These are phyloP conservation scores for Neolamprologus variostigma DNA, from an alignment of 2,113 vertebrate species.

Conservation along the genomic window DNA sequence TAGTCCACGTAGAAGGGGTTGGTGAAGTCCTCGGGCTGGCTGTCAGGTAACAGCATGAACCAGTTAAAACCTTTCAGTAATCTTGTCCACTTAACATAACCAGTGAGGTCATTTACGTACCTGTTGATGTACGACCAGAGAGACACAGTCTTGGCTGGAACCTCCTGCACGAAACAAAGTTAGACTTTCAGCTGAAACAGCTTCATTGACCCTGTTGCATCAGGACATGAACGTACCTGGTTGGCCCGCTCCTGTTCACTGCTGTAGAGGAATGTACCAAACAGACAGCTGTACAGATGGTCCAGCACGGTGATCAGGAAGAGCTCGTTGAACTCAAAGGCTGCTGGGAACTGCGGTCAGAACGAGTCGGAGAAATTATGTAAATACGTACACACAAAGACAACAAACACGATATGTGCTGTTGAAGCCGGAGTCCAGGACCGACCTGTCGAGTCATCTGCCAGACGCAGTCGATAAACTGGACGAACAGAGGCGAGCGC, in stretches of 20 bases:
- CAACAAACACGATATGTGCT: not conserved
- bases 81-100: accelerated
- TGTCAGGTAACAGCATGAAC: not conserved
- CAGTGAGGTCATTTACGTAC: not conserved
- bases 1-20: slow-evolving; percentile 95
- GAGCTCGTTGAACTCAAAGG: slow-evolving; percentile 94
- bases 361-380: not conserved
- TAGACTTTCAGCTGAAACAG: not conserved
- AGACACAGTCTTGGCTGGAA: slow-evolving; percentile 80
- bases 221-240: slow-evolving; percentile 66
- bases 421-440: accelerated
- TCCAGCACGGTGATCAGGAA: slow-evolving; percentile 93
- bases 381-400: not conserved
- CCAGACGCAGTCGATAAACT: slow-evolving; percentile 98
- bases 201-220: not conserved
- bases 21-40: slow-evolving; percentile 88
- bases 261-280: slow-evolving; percentile 93
- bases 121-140: slow-evolving; percentile 95
- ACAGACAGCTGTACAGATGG: slow-evolving; percentile 95
- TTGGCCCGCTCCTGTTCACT: slow-evolving; percentile 83
- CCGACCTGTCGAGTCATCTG: slow-evolving; percentile 95
- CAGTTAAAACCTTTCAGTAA: not conserved
- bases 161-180: slow-evolving; percentile 67
- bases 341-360: slow-evolving; percentile 83
- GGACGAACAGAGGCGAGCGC: slow-evolving; percentile 92